Conservation (phyloP, 2,797 vertebrate species). For the Streptopelia turtur region DNA sequence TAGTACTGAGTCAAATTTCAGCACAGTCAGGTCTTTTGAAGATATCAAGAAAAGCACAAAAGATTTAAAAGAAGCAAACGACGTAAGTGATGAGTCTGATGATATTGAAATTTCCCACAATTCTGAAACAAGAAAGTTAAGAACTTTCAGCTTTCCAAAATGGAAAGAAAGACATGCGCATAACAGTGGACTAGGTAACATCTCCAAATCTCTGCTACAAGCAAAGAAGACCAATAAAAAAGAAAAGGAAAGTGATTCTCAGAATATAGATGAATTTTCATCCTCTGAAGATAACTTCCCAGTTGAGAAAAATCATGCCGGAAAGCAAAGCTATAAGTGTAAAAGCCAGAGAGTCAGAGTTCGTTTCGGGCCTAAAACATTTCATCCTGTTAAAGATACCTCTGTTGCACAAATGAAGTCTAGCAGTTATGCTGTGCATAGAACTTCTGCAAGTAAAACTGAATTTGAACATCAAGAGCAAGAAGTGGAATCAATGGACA, state of each 20-base stretch:
- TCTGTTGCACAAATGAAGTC: not conserved
- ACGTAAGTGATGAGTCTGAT: constrained; percentile 88
- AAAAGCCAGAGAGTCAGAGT: constrained; percentile 36
- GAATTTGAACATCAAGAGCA: constrained; percentile 7
- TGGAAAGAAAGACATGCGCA: not conserved
- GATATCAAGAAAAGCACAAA: constrained; percentile 4
- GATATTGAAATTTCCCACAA: constrained; percentile 80
- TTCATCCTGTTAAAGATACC: not conserved
- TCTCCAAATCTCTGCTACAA: not conserved
- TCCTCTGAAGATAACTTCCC: constrained; percentile 86
- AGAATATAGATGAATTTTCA: constrained; percentile 81
- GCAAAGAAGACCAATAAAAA: not conserved
- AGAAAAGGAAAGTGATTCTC: constrained; percentile 52
- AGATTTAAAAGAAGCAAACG: constrained; percentile 47
- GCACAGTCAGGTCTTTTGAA: not conserved
- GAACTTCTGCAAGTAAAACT: not conserved
- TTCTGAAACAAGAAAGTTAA: constrained; percentile 35
- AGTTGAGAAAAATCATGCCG: constrained; percentile 36
- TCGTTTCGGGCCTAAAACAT: constrained; percentile 17
- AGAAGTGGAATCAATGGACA: constrained; percentile 78
- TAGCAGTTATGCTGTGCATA: not conserved
- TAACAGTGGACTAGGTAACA: not conserved
- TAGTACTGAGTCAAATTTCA: constrained; percentile 9
- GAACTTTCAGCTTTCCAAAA: not conserved
- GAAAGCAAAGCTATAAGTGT: not conserved